A percentile compares a stretch with the other conserved stretches of the same genome.
Conservation (phyloP, 2,113 vertebrate genomes). For the Pachycephala philippinensis region DNA sequence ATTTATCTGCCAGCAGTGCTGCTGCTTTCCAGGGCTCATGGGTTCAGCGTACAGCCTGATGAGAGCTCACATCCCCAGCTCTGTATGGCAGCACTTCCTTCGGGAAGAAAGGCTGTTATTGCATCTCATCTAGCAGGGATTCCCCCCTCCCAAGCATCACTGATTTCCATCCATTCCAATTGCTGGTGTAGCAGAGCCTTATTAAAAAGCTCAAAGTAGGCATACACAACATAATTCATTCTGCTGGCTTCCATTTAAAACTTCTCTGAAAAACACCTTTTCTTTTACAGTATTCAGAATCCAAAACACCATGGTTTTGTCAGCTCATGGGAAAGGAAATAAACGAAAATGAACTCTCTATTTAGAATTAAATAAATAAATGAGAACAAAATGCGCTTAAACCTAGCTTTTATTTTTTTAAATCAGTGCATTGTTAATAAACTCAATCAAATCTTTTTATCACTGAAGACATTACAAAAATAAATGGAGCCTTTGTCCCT, state of each 20-base stretch:
- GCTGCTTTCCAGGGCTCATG: not conserved
- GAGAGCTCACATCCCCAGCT: not conserved
- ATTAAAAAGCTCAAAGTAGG: not conserved
- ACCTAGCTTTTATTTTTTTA: not conserved
- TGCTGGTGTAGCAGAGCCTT: not conserved
- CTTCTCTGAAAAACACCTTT: not conserved
- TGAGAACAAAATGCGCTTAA: not conserved
- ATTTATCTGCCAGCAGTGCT: not conserved
- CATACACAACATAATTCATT: not conserved
- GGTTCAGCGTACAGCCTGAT: not conserved
- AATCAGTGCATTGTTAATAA: not conserved
- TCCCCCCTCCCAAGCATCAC: not conserved
- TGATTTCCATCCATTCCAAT: not conserved
- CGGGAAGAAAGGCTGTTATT: not conserved
- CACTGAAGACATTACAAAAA: not conserved
- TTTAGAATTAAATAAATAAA: not conserved
- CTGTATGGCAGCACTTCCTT: not conserved
- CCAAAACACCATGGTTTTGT: not conserved
- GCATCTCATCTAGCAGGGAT: not conserved
- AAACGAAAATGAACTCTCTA: not conserved
- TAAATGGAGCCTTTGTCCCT: not conserved
- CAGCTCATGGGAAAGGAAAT: not conserved
- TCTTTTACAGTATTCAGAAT: not conserved
- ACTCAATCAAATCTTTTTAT: not conserved
- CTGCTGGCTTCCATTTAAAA: not conserved